These are phyloP conservation scores for Drosophila lacicola DNA, from an alignment of 2,888 invertebrate species.

Conservation along the genomic window DNA sequence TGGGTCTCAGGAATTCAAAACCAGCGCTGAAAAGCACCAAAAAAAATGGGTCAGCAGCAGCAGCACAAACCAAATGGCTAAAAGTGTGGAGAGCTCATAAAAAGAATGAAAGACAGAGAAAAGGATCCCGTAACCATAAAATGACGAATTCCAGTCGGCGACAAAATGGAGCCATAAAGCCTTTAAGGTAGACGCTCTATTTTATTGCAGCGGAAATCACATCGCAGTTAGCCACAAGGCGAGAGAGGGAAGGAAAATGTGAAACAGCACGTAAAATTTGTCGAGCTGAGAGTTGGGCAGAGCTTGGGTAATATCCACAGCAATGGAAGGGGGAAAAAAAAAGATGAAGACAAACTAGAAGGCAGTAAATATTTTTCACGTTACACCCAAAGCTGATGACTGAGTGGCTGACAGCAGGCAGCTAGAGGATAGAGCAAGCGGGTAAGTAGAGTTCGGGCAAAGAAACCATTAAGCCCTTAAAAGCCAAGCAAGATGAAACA, in stretches of 20 bases:
- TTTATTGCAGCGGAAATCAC: slow-evolving; percentile 76
- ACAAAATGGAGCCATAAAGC: slow-evolving; percentile 63
- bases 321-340: slow-evolving; percentile 15
- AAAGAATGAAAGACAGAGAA: slow-evolving; percentile 43
- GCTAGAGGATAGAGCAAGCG: neutral
- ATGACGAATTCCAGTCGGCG: slow-evolving; percentile 63
- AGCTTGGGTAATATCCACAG: slow-evolving; percentile 45
- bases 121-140: slow-evolving; percentile 60
- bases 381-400: slow-evolving; percentile 55
- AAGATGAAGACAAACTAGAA: slow-evolving; percentile 19
- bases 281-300: slow-evolving; percentile 41
- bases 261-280: slow-evolving; percentile 70
- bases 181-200: slow-evolving; percentile 75
- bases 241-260: slow-evolving; percentile 20
- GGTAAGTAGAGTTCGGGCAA: slow-evolving; percentile 3
- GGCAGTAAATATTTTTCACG: slow-evolving; percentile 70
- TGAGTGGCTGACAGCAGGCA: slow-evolving; percentile 51
- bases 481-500: slow-evolving; percentile 53
- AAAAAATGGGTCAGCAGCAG: slow-evolving; percentile 27
- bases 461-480: slow-evolving; percentile 51
- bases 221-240: slow-evolving; percentile 47
- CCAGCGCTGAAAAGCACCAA: slow-evolving; percentile 20
- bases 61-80: slow-evolving; percentile 40
- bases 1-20: slow-evolving; percentile 26
- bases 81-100: slow-evolving; percentile 52